A percentile compares a stretch with the other conserved stretches of the same genome.
Evolutionary conservation across 2,113 vertebrate genomes (phyloP).

Genomic region (Pseudopipra pipra): DNA sequence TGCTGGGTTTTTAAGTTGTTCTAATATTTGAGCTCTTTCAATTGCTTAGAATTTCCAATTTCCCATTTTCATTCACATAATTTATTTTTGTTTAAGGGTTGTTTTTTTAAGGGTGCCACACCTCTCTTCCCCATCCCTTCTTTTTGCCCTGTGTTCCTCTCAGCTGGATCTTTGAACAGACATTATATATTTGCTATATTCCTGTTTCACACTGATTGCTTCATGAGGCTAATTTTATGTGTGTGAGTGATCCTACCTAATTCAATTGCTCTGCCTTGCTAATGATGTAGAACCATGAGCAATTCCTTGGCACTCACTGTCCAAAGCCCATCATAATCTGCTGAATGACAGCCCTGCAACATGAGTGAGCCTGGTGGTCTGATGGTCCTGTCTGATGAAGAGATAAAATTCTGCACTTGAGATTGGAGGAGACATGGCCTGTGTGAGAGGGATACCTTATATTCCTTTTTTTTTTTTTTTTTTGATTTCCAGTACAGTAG

Average conservation of each 20-base stretch:
- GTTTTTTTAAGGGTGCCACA: not conserved
- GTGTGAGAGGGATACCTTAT: fast-evolving
- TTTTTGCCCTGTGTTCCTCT: not conserved
- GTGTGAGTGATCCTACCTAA: not conserved
- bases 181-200: fast-evolving
- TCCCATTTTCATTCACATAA: not conserved
- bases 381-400: not conserved
- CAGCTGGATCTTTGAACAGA: not conserved
- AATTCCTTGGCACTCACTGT: not conserved
- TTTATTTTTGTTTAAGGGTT: not conserved
- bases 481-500: not conserved
- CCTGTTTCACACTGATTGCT: not conserved
- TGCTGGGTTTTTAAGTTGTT: not conserved
- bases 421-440: not conserved
- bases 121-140: fast-evolving
- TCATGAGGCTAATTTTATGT: not conserved
- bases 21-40: not conserved
- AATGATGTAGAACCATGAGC: fast-evolving
- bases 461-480: not conserved
- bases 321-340: not conserved
- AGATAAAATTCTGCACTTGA: not conserved
- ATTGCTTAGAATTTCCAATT: not conserved
- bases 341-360: not conserved
- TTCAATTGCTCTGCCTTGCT: not conserved
- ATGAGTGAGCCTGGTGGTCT: not conserved